Percentiles rank a stretch among this genome's conserved stretches.
Evolutionary conservation across 2,113 vertebrate genomes (phyloP).

Genomic region (Plecturocebus donacophilus): DNA sequence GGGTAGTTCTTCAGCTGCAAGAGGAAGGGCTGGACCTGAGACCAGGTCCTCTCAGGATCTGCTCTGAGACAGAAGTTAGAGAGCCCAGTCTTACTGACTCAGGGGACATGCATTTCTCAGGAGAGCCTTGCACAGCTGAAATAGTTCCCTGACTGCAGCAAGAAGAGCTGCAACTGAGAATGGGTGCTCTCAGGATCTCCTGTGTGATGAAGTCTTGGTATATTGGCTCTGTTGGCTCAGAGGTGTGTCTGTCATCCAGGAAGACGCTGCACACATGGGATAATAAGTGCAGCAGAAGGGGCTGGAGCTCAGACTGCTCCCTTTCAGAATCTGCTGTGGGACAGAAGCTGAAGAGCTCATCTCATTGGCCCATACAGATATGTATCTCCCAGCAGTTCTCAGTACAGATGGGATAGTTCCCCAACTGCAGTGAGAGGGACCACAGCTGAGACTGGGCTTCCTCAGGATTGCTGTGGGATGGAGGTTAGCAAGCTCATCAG

Average conservation of each 20-base stretch:
- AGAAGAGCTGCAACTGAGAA: background rate
- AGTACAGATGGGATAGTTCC: background rate
- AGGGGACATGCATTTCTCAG: background rate
- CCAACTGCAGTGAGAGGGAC: background rate
- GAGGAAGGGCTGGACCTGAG: background rate
- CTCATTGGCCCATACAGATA: background rate
- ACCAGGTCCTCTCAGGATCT: background rate
- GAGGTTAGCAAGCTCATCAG: background rate
- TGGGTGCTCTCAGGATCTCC: background rate
- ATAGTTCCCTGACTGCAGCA: background rate
- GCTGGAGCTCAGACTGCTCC: background rate
- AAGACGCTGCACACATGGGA: too few species aligned
- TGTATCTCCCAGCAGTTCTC: background rate
- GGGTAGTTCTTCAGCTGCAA: background rate
- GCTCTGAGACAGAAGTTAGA: background rate
- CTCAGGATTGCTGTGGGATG: background rate
- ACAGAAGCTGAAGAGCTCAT: background rate
- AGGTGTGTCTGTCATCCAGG: too few species aligned
- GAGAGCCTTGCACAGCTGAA: background rate
- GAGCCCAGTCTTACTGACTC: background rate
- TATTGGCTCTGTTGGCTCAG: too few species aligned
- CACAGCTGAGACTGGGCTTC: background rate
- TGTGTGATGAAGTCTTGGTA: too few species aligned
- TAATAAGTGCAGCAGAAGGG: background rate
- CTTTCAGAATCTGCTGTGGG: background rate